Evolutionary conservation across 2,797 vertebrate species (phyloP).

Genomic region (Falco biarmicus): DNA sequence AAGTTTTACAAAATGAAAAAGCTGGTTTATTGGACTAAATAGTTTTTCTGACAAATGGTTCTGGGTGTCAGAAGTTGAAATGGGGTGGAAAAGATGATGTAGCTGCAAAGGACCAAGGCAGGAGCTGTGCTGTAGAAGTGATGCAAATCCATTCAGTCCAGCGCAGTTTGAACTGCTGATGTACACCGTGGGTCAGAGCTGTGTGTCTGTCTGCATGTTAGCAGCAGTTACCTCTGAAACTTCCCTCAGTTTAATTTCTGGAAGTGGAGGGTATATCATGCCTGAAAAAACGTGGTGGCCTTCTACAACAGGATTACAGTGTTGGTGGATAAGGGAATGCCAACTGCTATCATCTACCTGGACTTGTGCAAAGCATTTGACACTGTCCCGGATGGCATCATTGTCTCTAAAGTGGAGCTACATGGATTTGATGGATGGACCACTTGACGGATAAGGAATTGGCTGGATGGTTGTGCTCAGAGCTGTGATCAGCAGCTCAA

Average conservation of each 20-base stretch:
- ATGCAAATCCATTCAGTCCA: neutral
- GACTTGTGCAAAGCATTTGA: too few species aligned
- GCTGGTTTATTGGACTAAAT: neutral
- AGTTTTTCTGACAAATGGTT: neutral
- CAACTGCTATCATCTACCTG: too few species aligned
- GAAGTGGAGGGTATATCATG: neutral
- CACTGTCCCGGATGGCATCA: too few species aligned
- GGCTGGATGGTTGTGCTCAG: neutral
- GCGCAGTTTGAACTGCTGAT: neutral
- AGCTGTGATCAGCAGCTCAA: neutral
- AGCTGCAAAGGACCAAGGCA: neutral
- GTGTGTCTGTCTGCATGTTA: neutral
- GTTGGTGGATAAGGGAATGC: too few species aligned
- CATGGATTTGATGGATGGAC: neutral
- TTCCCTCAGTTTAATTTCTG: neutral
- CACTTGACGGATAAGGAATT: neutral
- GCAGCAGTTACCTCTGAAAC: neutral
- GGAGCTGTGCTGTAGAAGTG: neutral
- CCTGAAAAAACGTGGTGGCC: too few species aligned
- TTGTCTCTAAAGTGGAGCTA: too few species aligned
- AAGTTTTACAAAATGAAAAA: neutral
- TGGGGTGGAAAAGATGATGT: neutral
- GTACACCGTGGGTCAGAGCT: neutral
- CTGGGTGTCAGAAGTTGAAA: neutral
- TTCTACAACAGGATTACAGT: too few species aligned